A percentile compares a stretch with the other conserved stretches of the same genome.
phyloP scores from a whole-genome alignment of 2,797 vertebrate species.

The Delichon dasypus region DNA sequence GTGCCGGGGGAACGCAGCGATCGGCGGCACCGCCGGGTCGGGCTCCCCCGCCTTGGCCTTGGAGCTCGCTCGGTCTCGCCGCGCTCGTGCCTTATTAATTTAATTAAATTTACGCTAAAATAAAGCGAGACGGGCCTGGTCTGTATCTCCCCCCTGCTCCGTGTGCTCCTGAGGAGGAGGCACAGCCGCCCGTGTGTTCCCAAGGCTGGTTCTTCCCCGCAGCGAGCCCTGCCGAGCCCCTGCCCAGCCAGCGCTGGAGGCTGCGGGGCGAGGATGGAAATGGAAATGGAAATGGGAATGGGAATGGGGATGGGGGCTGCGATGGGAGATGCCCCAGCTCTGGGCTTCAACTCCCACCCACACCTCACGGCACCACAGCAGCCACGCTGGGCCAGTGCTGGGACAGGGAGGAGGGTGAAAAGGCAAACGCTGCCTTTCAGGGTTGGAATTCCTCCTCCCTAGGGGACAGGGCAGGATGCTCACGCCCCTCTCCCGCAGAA shows the following conservation, averaged over 20 bases:
- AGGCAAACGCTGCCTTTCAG: not conserved
- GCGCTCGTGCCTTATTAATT: not conserved
- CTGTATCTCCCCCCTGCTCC: not conserved
- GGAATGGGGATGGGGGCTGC: not conserved
- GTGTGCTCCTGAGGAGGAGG: not conserved
- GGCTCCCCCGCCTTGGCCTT: not conserved
- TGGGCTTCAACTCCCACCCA: not conserved
- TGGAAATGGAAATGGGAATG: too few species aligned
- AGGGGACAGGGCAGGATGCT: not conserved
- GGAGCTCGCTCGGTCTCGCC: not conserved
- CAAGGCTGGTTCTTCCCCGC: rapidly evolving
- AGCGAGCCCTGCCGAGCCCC: too few species aligned
- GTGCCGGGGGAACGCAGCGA: too few species aligned
- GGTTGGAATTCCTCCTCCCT: not conserved
- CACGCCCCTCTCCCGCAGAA: not conserved
- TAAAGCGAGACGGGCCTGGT: not conserved
- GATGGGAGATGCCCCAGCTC: not conserved
- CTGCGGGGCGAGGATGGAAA: too few species aligned
- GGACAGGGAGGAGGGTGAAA: not conserved
- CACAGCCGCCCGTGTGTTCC: not conserved
- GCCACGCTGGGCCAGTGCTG: not conserved
- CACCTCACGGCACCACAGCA: not conserved
- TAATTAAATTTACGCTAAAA: not conserved
- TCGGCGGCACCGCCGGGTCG: not conserved
- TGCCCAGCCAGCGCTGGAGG: too few species aligned